A percentile compares a stretch with the other conserved stretches of the same genome.
These are phyloP conservation scores for Rhinolophus ferrumequinum DNA, from an alignment of 2,113 vertebrate species.

Conservation along the genomic window DNA sequence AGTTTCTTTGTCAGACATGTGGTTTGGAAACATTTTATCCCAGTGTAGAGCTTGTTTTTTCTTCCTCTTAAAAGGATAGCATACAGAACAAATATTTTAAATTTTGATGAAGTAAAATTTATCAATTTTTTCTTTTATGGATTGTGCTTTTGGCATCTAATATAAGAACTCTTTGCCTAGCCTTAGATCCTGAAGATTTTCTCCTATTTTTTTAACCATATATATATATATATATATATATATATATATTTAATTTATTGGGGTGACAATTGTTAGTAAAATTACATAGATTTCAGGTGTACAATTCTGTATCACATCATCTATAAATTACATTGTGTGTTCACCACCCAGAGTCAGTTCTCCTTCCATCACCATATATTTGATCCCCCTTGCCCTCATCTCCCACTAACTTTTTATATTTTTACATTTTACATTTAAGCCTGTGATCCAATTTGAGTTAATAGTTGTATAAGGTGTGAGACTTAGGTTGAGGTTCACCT, in stretches of 20 bases:
- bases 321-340: too few species aligned
- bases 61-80: background rate
- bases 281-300: too few species aligned
- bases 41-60: background rate
- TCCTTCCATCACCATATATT: too few species aligned
- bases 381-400: too few species aligned
- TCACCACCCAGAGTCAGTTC: too few species aligned
- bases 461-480: background rate
- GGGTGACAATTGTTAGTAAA: too few species aligned
- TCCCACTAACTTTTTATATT: background rate
- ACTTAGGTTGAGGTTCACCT: background rate
- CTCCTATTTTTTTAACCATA: background rate
- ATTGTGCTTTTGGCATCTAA: background rate
- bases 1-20: background rate
- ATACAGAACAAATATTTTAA: background rate
- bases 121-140: background rate
- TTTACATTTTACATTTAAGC: background rate
- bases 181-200: background rate
- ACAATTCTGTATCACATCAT: too few species aligned
- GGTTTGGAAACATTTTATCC: background rate
- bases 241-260: too few species aligned
- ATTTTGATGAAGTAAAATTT: slow-evolving; percentile 2
- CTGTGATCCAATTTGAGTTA: background rate
- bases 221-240: too few species aligned
- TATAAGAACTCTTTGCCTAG: background rate